Evolutionary conservation across 2,797 vertebrate species (phyloP), one percentile per base, ranked within the genome.

Genomic region (Oceanodroma leucorhoa): DNA sequence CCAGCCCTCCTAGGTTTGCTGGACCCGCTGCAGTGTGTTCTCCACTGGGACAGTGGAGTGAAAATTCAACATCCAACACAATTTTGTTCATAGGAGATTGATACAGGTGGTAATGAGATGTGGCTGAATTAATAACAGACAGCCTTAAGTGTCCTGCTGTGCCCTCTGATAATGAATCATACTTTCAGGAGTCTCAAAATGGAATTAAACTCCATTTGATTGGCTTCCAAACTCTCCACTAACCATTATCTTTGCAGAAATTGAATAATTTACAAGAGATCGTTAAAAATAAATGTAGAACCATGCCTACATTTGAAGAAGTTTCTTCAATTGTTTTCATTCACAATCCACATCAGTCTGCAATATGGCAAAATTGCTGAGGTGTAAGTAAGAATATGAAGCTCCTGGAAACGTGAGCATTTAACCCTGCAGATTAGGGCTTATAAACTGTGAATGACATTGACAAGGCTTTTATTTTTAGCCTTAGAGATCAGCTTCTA

Each of bases 211-310:
- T 72, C 67, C 1, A 1, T 97, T 89, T 96, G 96, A 97, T 97
- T 97, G 95, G 96, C 95, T 97, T 97, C 96, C 95, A 95, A 94
- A 95, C 79, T 87, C 96, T 93, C 80, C 66, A 41, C 75, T 67
- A 93, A 95, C 97, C 97, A 96, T 97, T 95, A 96, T 97, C 95
- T 95, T 96, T 94, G 93, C 93, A 96, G 94, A 97, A 96, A 93
- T 86, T 97, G 96, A 97, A 97, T 97, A 97, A 98, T 97, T 97
- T 96, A 97, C 91, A 71, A 83, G 88, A 96, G 41, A 58, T 70
- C 91, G 76, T 97, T 97, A 97, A 97, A 98, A 97, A 96, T 97
- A 93, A 94, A 97, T 96, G 96, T 80, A 71, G 40, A 72, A 13
- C 53, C 87, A 46, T 75, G 90, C 89, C 90, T 95, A 94, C 70